A percentile compares a stretch with the other conserved stretches of the same genome.
phyloP scores from a whole-genome alignment of 2,797 vertebrate genomes.

The Spondyliosoma cantharus region DNA sequence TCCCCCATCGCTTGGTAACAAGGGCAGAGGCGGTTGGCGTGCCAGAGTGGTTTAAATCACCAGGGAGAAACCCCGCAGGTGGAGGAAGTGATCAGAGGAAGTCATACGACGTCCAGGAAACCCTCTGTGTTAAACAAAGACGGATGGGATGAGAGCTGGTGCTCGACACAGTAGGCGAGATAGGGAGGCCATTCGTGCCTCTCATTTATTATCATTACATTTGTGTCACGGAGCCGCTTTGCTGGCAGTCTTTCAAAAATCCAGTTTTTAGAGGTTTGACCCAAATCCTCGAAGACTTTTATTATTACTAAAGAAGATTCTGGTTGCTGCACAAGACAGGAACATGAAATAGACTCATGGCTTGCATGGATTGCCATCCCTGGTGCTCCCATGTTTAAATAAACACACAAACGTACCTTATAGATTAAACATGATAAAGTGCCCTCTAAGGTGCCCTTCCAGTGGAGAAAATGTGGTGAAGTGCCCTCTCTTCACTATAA shows the following conservation, averaged over 20 bases:
- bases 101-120: conserved; percentile 61
- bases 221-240: conserved; percentile 1
- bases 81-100: conserved; percentile 73
- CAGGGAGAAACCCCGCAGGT: conserved; percentile 66
- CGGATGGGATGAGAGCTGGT: conserved; percentile 27
- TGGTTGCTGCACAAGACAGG: background rate
- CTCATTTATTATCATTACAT: conserved; percentile 9
- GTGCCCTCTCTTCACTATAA: too few relatives aligned
- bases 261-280: background rate
- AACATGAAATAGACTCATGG: too few relatives aligned
- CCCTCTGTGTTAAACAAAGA: conserved; percentile 44
- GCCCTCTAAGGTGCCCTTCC: too few relatives aligned
- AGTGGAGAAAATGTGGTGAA: too few relatives aligned
- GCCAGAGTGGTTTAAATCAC: conserved; percentile 77
- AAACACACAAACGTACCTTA: too few relatives aligned
- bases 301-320: background rate
- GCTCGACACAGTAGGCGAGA: background rate
- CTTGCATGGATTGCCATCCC: too few relatives aligned
- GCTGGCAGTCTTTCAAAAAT: background rate
- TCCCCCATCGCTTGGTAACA: conserved; percentile 67
- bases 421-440: too few relatives aligned
- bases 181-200: background rate
- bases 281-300: background rate
- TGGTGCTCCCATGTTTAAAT: too few relatives aligned
- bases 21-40: conserved; percentile 63